Conservation (phyloP, 2,888 invertebrate genomes). For the Diadegma fenestrale region DNA sequence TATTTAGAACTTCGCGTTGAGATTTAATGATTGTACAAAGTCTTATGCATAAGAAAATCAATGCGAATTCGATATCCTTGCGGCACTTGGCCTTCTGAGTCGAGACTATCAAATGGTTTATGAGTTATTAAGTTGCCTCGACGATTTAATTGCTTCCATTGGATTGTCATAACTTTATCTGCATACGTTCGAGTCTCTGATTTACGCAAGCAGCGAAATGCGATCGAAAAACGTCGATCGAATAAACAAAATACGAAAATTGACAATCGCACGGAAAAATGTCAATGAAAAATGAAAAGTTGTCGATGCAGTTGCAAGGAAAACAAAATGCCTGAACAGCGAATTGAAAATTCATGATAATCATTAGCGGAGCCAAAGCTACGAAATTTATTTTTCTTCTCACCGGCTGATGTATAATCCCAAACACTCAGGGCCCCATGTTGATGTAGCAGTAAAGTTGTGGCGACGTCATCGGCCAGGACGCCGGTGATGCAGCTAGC, state of each 20-base stretch:
- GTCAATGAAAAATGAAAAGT: background rate
- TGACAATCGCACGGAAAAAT: no score
- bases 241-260: background rate
- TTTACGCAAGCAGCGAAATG: background rate
- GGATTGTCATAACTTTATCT: background rate
- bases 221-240: background rate
- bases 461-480: constrained; percentile 92
- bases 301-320: background rate
- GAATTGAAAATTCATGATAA: background rate
- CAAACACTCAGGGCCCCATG: constrained; percentile 94
- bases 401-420: constrained; percentile 94
- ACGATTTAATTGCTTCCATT: constrained; percentile 11
- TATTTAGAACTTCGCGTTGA: background rate
- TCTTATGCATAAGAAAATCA: constrained; percentile 12
- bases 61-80: constrained; percentile 13
- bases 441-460: constrained; percentile 92
- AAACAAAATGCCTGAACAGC: background rate
- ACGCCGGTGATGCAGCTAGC: constrained; percentile 96
- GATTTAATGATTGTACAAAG: background rate
- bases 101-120: background rate
- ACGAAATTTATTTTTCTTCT: constrained; percentile 12
- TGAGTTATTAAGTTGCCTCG: constrained; percentile 5
- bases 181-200: background rate
- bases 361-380: background rate
- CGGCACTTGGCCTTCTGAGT: constrained; percentile 15